These are phyloP conservation scores for Epirrhoe alternata DNA, from an alignment of 2,888 invertebrate species.

Conservation along the genomic window DNA sequence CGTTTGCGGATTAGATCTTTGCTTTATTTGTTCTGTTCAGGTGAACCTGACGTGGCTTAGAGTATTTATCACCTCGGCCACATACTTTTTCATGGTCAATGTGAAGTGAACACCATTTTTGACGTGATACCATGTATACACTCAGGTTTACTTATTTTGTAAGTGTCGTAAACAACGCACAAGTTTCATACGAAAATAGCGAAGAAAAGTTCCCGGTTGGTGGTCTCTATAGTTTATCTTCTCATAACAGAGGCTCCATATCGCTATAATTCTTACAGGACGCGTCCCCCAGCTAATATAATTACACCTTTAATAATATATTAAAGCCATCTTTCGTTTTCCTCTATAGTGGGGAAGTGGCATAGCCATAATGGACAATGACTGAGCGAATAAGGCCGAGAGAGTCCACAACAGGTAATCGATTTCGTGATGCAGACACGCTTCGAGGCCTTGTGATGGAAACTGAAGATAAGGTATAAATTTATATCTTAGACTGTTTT, in stretches of 20 bases:
- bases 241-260: slow-evolving; percentile 36
- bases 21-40: slow-evolving; percentile 21
- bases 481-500: slow-evolving; percentile 15
- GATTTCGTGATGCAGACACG: slow-evolving; percentile 46
- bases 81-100: background rate
- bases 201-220: slow-evolving; percentile 9
- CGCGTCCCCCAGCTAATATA: slow-evolving; percentile 36
- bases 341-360: slow-evolving; percentile 29
- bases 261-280: slow-evolving; percentile 35
- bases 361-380: slow-evolving; percentile 44
- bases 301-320: slow-evolving; percentile 40
- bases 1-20: slow-evolving; percentile 42
- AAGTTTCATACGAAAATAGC: slow-evolving; percentile 12
- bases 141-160: background rate
- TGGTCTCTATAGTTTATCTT: slow-evolving; percentile 31
- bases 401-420: slow-evolving; percentile 43
- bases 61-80: background rate
- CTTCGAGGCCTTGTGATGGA: slow-evolving; percentile 37
- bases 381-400: slow-evolving; percentile 43
- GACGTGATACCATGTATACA: too few species aligned
- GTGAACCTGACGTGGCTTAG: background rate
- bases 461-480: slow-evolving; percentile 38
- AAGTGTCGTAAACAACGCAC: background rate
- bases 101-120: background rate
- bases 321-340: slow-evolving; percentile 39